phyloP scores from a whole-genome alignment of 2,888 invertebrate genomes.

The Adela reaumurella region DNA sequence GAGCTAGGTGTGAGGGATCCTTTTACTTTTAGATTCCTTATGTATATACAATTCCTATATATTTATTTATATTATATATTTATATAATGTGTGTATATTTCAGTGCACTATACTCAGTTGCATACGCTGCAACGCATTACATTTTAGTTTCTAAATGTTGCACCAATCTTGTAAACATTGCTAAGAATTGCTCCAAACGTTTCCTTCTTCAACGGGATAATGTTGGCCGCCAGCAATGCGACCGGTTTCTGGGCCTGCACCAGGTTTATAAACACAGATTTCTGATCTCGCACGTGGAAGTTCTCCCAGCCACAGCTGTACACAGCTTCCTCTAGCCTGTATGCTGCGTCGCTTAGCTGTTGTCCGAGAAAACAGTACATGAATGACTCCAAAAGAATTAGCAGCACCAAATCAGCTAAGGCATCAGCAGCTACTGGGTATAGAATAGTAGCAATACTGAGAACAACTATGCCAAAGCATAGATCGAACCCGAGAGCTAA shows the following conservation, averaged over 20 bases:
- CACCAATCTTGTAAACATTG: no score
- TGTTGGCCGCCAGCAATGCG: conserved; percentile 31
- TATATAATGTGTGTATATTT: no score
- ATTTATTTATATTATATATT: no score
- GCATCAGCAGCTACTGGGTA: conserved; percentile 22
- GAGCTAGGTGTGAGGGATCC: no score
- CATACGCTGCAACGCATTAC: no score
- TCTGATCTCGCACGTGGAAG: conserved; percentile 27
- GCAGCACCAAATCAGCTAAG: conserved; percentile 28
- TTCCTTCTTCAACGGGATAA: conserved; percentile 38
- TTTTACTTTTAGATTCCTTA: no score
- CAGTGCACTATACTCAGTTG: no score
- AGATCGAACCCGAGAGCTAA: conserved; percentile 36
- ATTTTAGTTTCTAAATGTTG: no score
- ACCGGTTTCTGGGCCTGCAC: conserved; percentile 31
- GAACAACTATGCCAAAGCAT: conserved; percentile 25
- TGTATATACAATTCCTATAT: no score
- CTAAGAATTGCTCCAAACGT: conserved; percentile 28
- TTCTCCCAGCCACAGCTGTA: conserved; percentile 45
- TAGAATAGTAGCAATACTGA: conserved; percentile 33
- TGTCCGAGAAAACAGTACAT: conserved; percentile 39
- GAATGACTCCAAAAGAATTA: conserved; percentile 33
- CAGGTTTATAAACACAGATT: conserved; percentile 26
- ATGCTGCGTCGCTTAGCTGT: conserved; percentile 29
- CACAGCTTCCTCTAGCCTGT: conserved; percentile 28